These are phyloP conservation scores for Camponotus vicinus DNA, from an alignment of 1,140 invertebrate genomes.

Conservation along the genomic window DNA sequence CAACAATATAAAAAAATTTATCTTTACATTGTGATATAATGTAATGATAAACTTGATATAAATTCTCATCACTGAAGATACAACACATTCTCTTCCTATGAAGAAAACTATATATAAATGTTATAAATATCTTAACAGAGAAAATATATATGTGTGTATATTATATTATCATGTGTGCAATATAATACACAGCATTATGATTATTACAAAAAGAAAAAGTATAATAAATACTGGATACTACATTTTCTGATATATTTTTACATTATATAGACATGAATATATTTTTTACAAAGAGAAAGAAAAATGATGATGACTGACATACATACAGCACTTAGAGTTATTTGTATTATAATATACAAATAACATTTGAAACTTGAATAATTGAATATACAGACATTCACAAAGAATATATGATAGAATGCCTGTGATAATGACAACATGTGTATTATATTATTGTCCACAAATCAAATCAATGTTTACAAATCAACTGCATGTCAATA, in stretches of 20 bases:
- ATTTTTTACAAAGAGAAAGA: background rate
- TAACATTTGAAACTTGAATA: conserved; percentile 1
- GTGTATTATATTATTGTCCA: no score
- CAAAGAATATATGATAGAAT: background rate
- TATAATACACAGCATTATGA: background rate
- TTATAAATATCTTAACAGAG: background rate
- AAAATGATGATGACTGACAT: background rate
- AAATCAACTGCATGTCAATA: no score
- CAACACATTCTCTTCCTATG: background rate
- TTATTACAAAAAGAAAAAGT: background rate
- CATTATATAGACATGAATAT: background rate
- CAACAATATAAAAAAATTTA: background rate
- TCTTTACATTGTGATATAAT: background rate
- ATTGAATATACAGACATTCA: background rate
- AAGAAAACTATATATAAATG: conserved; percentile 8
- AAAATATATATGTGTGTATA: background rate
- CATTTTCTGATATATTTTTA: background rate
- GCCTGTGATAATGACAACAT: no score
- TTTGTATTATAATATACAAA: conserved; percentile 2
- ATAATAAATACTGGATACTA: background rate
- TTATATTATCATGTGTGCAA: background rate
- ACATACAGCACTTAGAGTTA: background rate
- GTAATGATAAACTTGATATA: background rate
- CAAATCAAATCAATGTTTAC: no score
- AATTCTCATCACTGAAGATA: conserved; percentile 10